Evolutionary conservation across 2,113 vertebrate species (phyloP).

Genomic region (Empidonax alnorum): DNA sequence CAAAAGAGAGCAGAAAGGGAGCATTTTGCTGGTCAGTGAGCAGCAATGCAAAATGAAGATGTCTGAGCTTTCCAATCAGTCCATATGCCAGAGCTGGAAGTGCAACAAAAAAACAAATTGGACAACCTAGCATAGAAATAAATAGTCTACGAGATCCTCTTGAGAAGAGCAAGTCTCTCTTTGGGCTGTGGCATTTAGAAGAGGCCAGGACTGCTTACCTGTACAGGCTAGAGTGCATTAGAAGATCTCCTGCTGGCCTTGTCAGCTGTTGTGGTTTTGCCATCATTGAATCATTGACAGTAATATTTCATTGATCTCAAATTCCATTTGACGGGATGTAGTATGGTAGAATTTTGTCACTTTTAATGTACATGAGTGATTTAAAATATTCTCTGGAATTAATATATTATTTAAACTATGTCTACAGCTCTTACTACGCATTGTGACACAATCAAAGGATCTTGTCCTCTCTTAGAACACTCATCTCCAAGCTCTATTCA

Average conservation of each 20-base stretch:
- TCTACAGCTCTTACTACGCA: not conserved
- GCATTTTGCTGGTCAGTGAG: not conserved
- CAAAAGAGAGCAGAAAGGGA: not conserved
- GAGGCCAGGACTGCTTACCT: constrained; percentile 50
- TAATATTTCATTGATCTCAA: not conserved
- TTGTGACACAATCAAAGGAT: not conserved
- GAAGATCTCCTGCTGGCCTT: not conserved
- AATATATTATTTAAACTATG: not conserved
- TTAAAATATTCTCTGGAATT: not conserved
- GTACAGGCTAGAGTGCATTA: constrained; percentile 5
- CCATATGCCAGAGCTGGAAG: not conserved
- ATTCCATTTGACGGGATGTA: not conserved
- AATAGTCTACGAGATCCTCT: not conserved
- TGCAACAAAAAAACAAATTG: constrained; percentile 26
- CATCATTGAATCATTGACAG: not conserved
- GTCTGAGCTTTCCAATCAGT: constrained; percentile 13
- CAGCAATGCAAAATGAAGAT: not conserved
- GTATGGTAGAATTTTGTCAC: not conserved
- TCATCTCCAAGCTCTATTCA: not conserved
- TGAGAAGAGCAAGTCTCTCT: not conserved
- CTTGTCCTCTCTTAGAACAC: not conserved
- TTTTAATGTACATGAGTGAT: not conserved
- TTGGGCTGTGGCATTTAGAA: not conserved
- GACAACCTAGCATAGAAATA: constrained; percentile 62
- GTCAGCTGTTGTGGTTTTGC: not conserved